Base-by-base conservation (phyloP, 2,888 invertebrate genomes). In the Agapostemon virescens region DNA sequence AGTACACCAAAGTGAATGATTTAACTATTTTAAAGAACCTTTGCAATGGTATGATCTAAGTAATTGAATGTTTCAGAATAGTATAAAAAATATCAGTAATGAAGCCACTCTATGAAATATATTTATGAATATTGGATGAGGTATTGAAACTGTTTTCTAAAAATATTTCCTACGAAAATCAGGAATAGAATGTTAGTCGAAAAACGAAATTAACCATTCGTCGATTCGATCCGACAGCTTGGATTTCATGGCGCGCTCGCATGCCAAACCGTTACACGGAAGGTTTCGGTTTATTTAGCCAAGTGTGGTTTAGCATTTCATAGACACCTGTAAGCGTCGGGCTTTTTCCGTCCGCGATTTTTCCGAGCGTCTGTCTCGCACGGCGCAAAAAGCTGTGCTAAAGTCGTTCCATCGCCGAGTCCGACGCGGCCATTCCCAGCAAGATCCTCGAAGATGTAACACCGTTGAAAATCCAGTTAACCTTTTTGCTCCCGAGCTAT, bases 221-320 rank as follows among this genome's bases (percentile, higher is more conserved):
- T 33, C 20, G 61, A 33, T 61, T 20, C 17, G 20, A 9, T 20
- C 33, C n/a, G 2, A 9, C 33, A 4, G 61, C 20, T 33, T 33
- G 30, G 33, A 20, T n/a, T 33, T 11, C 33, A 0, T 3, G 6
- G 61, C 11, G 30, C 67, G 55, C 38, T 77, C 70, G 42, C 15
- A 68, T 63, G 69, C 58, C 72, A 49, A 76, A 75, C 77, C 69
- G 64, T 4, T 71, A 58, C 72, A 52, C 61, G 72, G 77, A 69
- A 79, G 71, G 58, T 63, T 71, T 63, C 55, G 63, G 61, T 63
- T 68, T 70, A 69, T 64, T 52, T 69, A 68, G 26, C 61, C 64
- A 42, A 74, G 69, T 69, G 68, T 30, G 63, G 73, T 77, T 77
- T 76, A 83, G 73, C 79, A 79, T 85, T 81, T 83, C 74, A 68